Evolutionary conservation across 2,113 vertebrate species (phyloP), one percentile per base, ranked within the genome.

Genomic region (Dasyornis broadbenti): DNA sequence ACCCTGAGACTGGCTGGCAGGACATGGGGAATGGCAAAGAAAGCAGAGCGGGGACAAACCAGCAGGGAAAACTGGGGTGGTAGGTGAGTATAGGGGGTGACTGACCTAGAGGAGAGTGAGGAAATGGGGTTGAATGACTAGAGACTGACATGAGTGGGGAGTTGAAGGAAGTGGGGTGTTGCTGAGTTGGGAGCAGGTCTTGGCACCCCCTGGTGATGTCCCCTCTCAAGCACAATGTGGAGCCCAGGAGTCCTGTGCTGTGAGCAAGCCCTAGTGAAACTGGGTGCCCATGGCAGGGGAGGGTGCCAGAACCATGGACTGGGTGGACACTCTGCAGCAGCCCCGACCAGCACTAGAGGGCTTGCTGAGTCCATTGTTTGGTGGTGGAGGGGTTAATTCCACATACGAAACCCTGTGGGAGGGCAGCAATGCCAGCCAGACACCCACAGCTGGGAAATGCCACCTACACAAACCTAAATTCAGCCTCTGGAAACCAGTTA

Each of bases 381-480:
- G 78, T 44, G 49, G 13, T 71, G 65, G 21, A 88, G 57, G 88
- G 70, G 94, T 96, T 94, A 95, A 96, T 63, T 92, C 61, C 85
- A 64, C 2, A 3, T 60, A 86, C 0, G 0, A 93, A 93, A 76
- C 66, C 49, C 66, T 88, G 91, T 96, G 91, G 89, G 94, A 93
- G 92, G 86, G 86, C 64, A 86, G 86, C 89, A 95, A 94, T 4
- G 1, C 86, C 91, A 92, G 1, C 86, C 91, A 92, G 79, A 86
- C 89, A 69, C 94, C 94, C 86, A 86, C 93, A 88, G 91, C 91
- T 94, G 93, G 95, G 92, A 82, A 91, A 81, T 42, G 27, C 83
- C 56, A 82, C 92, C 94, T 82, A 92, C 94, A 28, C 54, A 89
- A 83, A 86, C 81, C 94, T 95, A 94, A 95, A 94, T 94, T 91